Base-by-base conservation (phyloP, 2,888 invertebrate species). In the Pyrocoelia pectoralis region DNA sequence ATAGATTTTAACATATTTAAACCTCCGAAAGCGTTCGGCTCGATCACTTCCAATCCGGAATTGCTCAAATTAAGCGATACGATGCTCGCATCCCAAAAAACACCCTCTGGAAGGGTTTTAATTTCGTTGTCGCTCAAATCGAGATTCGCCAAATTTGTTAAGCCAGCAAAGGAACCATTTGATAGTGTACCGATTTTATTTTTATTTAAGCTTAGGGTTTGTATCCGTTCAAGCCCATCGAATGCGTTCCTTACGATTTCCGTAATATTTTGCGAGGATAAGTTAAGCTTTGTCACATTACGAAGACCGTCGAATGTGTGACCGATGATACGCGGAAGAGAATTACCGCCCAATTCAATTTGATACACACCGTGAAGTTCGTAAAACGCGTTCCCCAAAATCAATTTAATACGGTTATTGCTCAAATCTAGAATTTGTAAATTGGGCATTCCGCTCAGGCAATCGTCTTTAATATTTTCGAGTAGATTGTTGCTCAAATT, bases 401-500 rank as follows among this genome's bases (percentile, higher is more conserved):
- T 38, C 6, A 14, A n/a, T 6, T 53, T 56, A 9, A 62, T 62
- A 1, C 12, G 9, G 17, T 19, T 46, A 29, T 56, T 59, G 14
- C 46, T 65, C n/a, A 67, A 41, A 51, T 67, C 59, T 15, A 65
- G 41, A n/a, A 41, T 24, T 9, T 54, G 19, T 13, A 67, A 49
- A 5, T 50, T 55, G 1, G 58, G 24, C 33, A 63, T n/a, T 10
- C 61, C 54, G 19, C 19, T 17, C 18, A 62, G 56, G 0, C 15
- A 1, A 24, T 49, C 56, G 24, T 57, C 54, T 1, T 12, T 8
- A 10, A 68, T 19, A 3, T 9, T 28, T 14, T 52, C 46, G 12
- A 66, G 43, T 1, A 19, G 48, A 28, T 63, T 68, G 5, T 33
- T n/a, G 43, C 63, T 66, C 9, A 61, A 14, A 29, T 68, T 63